Evolutionary conservation across 2,888 invertebrate genomes (phyloP), one percentile per base, ranked within the genome.

Genomic region (Punctoribates punctum): DNA sequence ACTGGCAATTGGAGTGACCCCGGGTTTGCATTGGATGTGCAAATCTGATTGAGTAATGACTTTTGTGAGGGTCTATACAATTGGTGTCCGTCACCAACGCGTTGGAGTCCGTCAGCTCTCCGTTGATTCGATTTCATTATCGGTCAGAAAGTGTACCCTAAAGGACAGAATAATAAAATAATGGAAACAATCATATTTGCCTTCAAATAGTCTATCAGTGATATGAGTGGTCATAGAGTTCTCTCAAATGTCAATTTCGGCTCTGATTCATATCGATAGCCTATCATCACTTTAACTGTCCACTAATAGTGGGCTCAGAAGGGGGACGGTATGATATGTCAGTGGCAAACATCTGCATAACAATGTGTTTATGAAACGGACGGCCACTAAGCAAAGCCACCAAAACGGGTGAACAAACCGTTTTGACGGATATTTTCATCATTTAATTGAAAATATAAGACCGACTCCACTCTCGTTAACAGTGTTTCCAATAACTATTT

Each of bases 141-240:
- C n/a, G n/a, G n/a, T n/a, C n/a, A n/a, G n/a, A n/a, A n/a, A n/a
- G n/a, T n/a, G n/a, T n/a, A n/a, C n/a, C n/a, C n/a, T n/a, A n/a
- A n/a, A n/a, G n/a, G n/a, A n/a, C n/a, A n/a, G n/a, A n/a, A n/a
- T n/a, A n/a, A n/a, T n/a, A n/a, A n/a, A n/a, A n/a, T n/a, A n/a
- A n/a, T n/a, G n/a, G 54, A 54, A 54, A 54, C n/a, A 54, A 54
- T 54, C 54, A 54, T 54, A 54, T 54, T 54, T 54, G 54, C n/a
- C 13, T 11, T 20, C 20, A 20, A 54, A n/a, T 54, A n/a, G 54
- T 20, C 54, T 6, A 54, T 6, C 13, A n/a, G 54, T 54, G 9
- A n/a, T 20, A n/a, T 13, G n/a, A 15, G 54, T 54, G 17, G n/a
- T n/a, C n/a, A 6, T 13, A 13, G n/a, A 54, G n/a, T 6, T 15